phyloP scores from a whole-genome alignment of 2,113 vertebrate species.

The Solea senegalensis region DNA sequence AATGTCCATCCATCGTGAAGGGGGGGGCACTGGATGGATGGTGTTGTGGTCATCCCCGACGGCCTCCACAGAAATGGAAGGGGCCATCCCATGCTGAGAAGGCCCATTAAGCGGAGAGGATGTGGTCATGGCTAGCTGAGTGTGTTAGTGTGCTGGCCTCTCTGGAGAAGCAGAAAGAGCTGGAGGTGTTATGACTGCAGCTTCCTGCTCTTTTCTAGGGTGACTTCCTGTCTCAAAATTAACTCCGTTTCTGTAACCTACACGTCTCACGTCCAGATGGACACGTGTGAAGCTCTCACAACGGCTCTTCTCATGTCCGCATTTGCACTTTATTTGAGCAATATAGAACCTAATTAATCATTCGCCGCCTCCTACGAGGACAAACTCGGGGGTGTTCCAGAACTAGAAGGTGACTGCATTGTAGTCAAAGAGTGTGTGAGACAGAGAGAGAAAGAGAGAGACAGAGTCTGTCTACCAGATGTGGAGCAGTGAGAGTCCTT shows the following conservation, averaged over 20 bases:
- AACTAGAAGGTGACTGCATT: conserved; percentile 2
- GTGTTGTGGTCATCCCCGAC: background rate
- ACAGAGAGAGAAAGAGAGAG: conserved; percentile 21
- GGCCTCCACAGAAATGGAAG: conserved; percentile 11
- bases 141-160: conserved; percentile 25
- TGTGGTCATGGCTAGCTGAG: conserved; percentile 48
- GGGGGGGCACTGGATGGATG: background rate
- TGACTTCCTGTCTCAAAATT: conserved; percentile 11
- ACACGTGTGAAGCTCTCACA: background rate
- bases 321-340: background rate
- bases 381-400: background rate
- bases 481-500: conserved; percentile 64
- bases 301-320: background rate
- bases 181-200: conserved; percentile 33
- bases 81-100: conserved; percentile 6
- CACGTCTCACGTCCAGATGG: background rate
- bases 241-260: background rate
- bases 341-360: background rate
- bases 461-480: conserved; percentile 66
- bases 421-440: conserved; percentile 1
- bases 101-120: conserved; percentile 50
- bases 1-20: background rate
- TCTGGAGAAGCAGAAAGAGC: conserved; percentile 20
- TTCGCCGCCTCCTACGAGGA: background rate
- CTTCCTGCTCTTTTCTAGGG: conserved; percentile 29